Base-by-base conservation (phyloP, 2,888 invertebrate species). In the Disparrhopalites patrizii region DNA sequence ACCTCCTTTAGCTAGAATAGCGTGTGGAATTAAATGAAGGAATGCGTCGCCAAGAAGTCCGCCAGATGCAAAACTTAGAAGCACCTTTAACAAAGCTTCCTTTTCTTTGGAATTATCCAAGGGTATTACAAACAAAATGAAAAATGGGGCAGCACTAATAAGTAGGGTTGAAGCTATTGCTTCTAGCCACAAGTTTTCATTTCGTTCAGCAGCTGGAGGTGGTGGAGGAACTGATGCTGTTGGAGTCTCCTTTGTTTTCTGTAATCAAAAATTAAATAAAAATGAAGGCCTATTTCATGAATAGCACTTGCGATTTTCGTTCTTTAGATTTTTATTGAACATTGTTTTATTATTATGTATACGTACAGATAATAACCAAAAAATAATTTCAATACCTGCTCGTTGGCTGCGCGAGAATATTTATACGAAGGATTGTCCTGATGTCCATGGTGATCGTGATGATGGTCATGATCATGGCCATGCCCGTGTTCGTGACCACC, bases 11-110 rank as follows among this genome's bases (percentile, higher is more conserved):
- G 86, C 85, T 72, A 83, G 83, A 30, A 88, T 84, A 54, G 99
- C 96, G 80, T 99, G 99, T 1, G 99, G 99, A 77, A 99, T 99
- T 70, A 99, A 82, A 81, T 99, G 99, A 5, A 99, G 84, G 80
- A 99, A 99, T 0, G 99, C 98, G 82, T 99, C 99, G 7, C 99
- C 99, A 0, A 99, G 83, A 15, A 99, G 83, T 52, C 99, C 94
- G 50, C 96, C 94, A 1, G 95, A 93, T 0, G 95, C 96, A 81
- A 96, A 96, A 18, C 93, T 92, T 52, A 96, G 80, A 55, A 96
- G 83, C 67, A 97, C 85, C 81, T 97, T 98, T 7, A 98, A 81
- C 40, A 93, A 81, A 1, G 93, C 90, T 79, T 91, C 86, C 79
- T 91, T 89, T 76, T 90, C 88, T 63, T 87, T 85, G 30, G 87